These are phyloP conservation scores for Pipa parva DNA, from an alignment of 2,113 vertebrate species.

Conservation along the genomic window DNA sequence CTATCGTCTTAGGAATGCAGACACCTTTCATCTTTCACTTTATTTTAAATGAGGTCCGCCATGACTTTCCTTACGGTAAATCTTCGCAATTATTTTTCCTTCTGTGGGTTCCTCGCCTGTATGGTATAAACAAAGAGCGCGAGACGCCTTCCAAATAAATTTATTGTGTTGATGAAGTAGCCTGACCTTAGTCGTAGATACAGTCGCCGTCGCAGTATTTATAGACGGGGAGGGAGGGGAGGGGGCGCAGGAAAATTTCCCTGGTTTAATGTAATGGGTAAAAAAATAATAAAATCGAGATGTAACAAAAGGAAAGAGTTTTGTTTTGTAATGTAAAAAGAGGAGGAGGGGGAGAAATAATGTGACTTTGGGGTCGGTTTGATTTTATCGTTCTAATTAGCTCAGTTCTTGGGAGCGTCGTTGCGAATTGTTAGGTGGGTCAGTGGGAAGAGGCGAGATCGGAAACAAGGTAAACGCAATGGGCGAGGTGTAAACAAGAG, in stretches of 20 bases:
- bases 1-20: slow-evolving; percentile 8
- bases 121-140: not conserved
- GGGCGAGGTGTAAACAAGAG: too few relatives aligned
- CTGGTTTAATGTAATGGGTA: too few relatives aligned
- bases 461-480: too few relatives aligned
- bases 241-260: not conserved
- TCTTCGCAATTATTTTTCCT: slow-evolving; percentile 17
- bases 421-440: too few relatives aligned
- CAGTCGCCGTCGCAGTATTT: not conserved
- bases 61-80: slow-evolving; percentile 3
- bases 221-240: not conserved
- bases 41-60: slow-evolving; percentile 16
- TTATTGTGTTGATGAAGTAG: too few relatives aligned
- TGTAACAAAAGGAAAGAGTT: not conserved
- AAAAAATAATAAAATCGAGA: not conserved
- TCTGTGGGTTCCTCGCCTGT: not conserved
- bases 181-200: too few relatives aligned
- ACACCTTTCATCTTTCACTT: slow-evolving; percentile 11
- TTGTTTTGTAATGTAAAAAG: too few relatives aligned
- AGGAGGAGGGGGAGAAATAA: too few relatives aligned
- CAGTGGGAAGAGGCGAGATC: too few relatives aligned
- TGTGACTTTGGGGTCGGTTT: too few relatives aligned
- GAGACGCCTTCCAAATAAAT: not conserved
- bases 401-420: too few relatives aligned
- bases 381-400: too few relatives aligned